phyloP scores from a whole-genome alignment of 1,140 invertebrate genomes.

The Venustaconcha ellipsiformis region DNA sequence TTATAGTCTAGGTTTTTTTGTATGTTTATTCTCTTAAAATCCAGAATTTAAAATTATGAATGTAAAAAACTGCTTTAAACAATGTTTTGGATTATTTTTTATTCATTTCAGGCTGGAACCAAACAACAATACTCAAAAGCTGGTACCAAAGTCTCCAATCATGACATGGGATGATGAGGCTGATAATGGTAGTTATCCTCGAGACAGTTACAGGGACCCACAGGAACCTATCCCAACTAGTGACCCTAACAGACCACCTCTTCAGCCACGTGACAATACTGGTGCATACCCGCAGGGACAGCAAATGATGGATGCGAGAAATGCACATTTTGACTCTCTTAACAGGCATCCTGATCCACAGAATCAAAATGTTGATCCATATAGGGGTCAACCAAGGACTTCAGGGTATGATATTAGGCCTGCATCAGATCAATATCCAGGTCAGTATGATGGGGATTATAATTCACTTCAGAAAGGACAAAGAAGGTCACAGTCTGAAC shows the following conservation, averaged over 20 bases:
- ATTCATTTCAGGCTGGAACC: constrained; percentile 28
- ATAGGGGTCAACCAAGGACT: too few relatives aligned
- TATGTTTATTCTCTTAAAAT: background rate
- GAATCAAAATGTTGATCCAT: too few relatives aligned
- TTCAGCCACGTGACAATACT: constrained; percentile 13
- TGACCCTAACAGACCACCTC: constrained; percentile 1
- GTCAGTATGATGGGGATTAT: too few relatives aligned
- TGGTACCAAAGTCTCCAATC: constrained; percentile 46
- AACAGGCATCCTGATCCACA: too few relatives aligned
- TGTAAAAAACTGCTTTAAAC: background rate
- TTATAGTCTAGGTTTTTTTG: background rate
- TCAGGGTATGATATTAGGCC: too few relatives aligned
- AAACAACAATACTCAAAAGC: constrained; percentile 36
- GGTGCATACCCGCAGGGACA: background rate
- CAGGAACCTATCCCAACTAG: too few relatives aligned
- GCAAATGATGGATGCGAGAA: too few relatives aligned
- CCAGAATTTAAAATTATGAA: background rate
- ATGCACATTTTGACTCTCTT: too few relatives aligned
- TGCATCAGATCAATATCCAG: too few relatives aligned
- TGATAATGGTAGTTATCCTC: constrained; percentile 12
- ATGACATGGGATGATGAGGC: constrained; percentile 47
- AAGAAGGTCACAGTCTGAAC: too few relatives aligned
- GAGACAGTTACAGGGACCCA: constrained; percentile 19
- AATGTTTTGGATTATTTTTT: background rate
- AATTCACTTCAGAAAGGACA: too few relatives aligned